phyloP scores from a whole-genome alignment of 1,140 invertebrate species.

The Apolygus lucorum region DNA sequence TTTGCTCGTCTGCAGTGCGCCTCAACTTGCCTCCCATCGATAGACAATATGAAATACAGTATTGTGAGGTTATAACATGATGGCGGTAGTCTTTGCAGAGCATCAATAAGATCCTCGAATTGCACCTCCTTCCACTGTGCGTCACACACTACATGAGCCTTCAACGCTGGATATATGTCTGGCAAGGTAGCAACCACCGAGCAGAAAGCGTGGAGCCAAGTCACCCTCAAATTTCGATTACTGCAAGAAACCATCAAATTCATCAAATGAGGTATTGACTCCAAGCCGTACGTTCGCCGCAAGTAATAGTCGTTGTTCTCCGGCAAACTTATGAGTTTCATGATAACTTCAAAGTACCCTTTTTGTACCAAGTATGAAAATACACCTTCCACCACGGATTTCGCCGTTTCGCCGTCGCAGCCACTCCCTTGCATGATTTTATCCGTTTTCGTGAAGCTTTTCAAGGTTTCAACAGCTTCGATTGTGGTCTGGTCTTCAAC shows the following conservation, averaged over 20 bases:
- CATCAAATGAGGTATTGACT: background rate
- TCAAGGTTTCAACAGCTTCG: background rate
- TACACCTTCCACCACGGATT: background rate
- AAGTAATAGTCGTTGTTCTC: background rate
- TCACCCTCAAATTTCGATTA: background rate
- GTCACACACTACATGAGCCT: background rate
- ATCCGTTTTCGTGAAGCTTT: background rate
- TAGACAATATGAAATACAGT: background rate
- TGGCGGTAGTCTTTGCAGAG: background rate
- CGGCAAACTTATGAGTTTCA: background rate
- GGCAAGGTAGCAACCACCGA: background rate
- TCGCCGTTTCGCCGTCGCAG: background rate
- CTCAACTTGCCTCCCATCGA: background rate
- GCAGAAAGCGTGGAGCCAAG: background rate
- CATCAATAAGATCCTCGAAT: background rate
- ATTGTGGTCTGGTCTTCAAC: background rate
- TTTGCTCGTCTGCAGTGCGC: background rate
- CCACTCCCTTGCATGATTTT: constrained; percentile 5
- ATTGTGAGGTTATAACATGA: background rate
- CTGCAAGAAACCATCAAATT: background rate
- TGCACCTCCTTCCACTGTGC: background rate
- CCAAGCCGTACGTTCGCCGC: background rate
- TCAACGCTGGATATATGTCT: background rate
- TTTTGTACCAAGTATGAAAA: constrained; percentile 32
- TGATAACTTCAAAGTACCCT: constrained; percentile 45